Base-by-base conservation (phyloP, 2,797 vertebrate genomes). In the Poecilia wingei region DNA sequence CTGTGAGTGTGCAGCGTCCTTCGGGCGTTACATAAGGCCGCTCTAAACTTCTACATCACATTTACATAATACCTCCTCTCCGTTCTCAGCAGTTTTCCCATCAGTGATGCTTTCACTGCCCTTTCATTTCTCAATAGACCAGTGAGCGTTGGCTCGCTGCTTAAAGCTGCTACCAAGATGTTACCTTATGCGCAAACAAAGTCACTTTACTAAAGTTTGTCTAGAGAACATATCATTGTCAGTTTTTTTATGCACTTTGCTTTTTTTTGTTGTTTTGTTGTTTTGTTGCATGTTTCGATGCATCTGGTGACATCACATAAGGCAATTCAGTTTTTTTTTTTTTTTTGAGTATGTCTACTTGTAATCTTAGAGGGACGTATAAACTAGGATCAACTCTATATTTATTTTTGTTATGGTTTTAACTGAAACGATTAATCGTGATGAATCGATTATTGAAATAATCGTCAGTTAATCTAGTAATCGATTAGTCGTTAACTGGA, bases 1-100 rank as follows among this genome's bases (percentile, higher is more conserved):
- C 55, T 99, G 98, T 99, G 94, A 98, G 98, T 97, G 71, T n/a
- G 43, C 51, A 39, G 39, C 49, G 4, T n/a, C 14, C 18, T 57
- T 57, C 72, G 16, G 16, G 16, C 10, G 36, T 49, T 22, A 51
- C 7, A 49, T 72, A 41, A 55, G 22, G 33, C 12, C 22, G 25
- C 72, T 55, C 33, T 9, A 16, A 74, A 22, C 10, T 55, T 55
- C n/a, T n/a, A 22, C 12, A 14, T 55, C 33, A 55, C 4, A 55
- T 74, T 74, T n/a, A 55, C 33, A 55, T 41, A 25, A 74, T 55
- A 22, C 66, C 36, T 68, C 20, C 64, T 22, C 64, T 68, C 36
- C 2, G 33, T 4, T 68, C 39, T 41, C 36, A 68, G 31, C 59
- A 64, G 59, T 33, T 31, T 64, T 64, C 28, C 31, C 20, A 13